These are phyloP conservation scores for Orbicella faveolata DNA, from an alignment of 64 coral and sea anemone species.

Conservation along the genomic window DNA sequence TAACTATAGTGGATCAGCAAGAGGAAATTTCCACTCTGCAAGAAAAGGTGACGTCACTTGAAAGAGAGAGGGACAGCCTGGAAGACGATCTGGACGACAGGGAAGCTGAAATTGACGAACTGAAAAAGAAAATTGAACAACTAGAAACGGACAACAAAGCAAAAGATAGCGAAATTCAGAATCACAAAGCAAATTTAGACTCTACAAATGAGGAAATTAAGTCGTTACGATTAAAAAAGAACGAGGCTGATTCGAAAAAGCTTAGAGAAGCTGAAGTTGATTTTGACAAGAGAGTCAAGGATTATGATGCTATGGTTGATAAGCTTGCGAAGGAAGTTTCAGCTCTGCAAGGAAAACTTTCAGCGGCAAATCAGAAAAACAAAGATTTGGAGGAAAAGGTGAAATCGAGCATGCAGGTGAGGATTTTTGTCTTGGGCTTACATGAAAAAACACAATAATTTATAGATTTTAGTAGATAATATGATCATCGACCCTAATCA, in stretches of 20 bases:
- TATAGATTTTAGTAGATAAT: not conserved
- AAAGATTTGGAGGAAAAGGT: conserved; percentile 42
- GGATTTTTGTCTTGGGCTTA: not conserved
- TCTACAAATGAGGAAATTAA: conserved; percentile 7
- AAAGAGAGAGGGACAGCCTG: conserved; percentile 20
- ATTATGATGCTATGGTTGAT: conserved; percentile 7
- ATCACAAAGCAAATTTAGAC: conserved; percentile 4
- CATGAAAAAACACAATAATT: not conserved
- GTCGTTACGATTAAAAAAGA: not conserved
- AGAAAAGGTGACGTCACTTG: not conserved
- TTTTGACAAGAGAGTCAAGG: not conserved
- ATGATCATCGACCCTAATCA: not conserved
- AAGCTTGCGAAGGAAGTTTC: conserved; percentile 27
- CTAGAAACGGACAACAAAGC: conserved; percentile 49
- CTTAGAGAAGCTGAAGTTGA: not conserved
- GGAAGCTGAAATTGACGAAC: conserved; percentile 53
- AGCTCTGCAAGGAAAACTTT: conserved; percentile 2
- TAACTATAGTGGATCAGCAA: conserved; percentile 12
- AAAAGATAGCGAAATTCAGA: not conserved
- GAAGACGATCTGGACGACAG: conserved; percentile 63
- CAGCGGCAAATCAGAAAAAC: not conserved
- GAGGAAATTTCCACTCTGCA: not conserved
- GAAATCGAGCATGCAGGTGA: not conserved
- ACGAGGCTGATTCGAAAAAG: not conserved
- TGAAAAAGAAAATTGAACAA: conserved; percentile 52